Percentiles rank a stretch among this genome's conserved stretches.
These are phyloP conservation scores for Acanthurus leucopareius DNA, from an alignment of 2,797 vertebrate species.

Conservation along the genomic window DNA sequence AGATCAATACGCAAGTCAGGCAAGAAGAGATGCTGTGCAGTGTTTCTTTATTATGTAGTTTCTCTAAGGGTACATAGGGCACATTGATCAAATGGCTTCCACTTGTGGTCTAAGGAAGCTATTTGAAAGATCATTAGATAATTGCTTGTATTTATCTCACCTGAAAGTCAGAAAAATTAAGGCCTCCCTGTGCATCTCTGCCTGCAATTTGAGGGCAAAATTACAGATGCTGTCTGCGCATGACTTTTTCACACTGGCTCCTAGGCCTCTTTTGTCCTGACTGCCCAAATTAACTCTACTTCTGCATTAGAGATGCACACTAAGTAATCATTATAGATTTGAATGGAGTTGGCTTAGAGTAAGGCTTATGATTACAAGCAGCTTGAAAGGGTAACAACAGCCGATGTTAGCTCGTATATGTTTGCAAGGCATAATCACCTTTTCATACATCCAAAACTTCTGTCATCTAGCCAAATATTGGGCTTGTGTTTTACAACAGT, in stretches of 20 bases:
- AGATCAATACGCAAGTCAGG: constrained; percentile 67
- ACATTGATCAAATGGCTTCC: constrained; percentile 66
- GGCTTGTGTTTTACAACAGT: too few species aligned
- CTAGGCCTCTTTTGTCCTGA: constrained; percentile 52
- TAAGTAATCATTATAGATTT: constrained; percentile 50
- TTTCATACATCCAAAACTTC: not conserved
- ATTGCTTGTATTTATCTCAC: constrained; percentile 72
- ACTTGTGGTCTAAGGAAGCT: constrained; percentile 57
- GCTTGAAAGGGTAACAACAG: constrained; percentile 19
- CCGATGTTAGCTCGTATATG: constrained; percentile 6
- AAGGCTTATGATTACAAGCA: constrained; percentile 45
- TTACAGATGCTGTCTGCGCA: constrained; percentile 50
- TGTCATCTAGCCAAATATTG: too few species aligned
- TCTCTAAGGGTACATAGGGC: constrained; percentile 40
- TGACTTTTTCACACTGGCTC: constrained; percentile 9
- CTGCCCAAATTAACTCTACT: constrained; percentile 33
- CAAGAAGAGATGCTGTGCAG: constrained; percentile 41
- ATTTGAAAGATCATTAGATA: constrained; percentile 71
- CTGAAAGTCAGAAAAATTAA: constrained; percentile 47
- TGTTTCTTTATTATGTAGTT: constrained; percentile 65
- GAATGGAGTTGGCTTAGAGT: constrained; percentile 52
- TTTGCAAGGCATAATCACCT: not conserved
- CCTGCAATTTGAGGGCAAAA: constrained; percentile 52
- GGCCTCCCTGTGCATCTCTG: constrained; percentile 12
- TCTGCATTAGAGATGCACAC: constrained; percentile 53